Conservation (phyloP, 2,113 vertebrate species). For the Protobothrops mucrosquamatus region DNA sequence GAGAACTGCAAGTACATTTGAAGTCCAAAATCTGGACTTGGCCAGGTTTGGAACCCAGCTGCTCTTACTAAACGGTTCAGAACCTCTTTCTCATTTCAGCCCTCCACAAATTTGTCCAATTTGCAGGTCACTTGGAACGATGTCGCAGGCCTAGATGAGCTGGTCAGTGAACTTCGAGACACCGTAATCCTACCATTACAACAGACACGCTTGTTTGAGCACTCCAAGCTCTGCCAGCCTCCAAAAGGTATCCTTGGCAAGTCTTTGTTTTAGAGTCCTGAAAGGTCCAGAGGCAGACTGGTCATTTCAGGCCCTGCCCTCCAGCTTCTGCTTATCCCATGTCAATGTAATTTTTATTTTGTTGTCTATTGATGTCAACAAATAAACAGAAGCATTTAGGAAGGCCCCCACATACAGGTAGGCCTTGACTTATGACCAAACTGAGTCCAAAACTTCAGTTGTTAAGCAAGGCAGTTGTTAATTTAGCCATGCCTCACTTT, state of each 20-base stretch:
- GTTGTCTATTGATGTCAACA: background rate
- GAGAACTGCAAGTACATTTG: background rate
- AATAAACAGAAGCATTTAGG: background rate
- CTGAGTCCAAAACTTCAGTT: no score
- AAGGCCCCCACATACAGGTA: background rate
- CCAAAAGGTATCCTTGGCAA: constrained; percentile 68
- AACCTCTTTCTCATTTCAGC: background rate
- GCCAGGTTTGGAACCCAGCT: background rate
- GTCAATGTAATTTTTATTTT: background rate
- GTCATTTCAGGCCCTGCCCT: background rate
- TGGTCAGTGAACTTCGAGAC: constrained; percentile 69
- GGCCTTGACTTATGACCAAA: no score
- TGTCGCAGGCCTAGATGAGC: constrained; percentile 34
- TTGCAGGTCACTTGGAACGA: constrained; percentile 34
- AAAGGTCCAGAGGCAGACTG: background rate
- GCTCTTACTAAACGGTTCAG: background rate
- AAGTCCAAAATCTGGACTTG: background rate
- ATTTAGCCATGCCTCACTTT: no score
- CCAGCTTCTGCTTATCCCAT: background rate
- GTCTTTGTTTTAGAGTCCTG: background rate
- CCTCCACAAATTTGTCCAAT: background rate
- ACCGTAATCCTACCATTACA: constrained; percentile 78
- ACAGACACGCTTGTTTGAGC: constrained; percentile 71
- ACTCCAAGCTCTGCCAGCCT: constrained; percentile 78
- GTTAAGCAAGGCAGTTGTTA: no score